Conservation (phyloP, 2,888 invertebrate species). For the Carcina quercana region DNA sequence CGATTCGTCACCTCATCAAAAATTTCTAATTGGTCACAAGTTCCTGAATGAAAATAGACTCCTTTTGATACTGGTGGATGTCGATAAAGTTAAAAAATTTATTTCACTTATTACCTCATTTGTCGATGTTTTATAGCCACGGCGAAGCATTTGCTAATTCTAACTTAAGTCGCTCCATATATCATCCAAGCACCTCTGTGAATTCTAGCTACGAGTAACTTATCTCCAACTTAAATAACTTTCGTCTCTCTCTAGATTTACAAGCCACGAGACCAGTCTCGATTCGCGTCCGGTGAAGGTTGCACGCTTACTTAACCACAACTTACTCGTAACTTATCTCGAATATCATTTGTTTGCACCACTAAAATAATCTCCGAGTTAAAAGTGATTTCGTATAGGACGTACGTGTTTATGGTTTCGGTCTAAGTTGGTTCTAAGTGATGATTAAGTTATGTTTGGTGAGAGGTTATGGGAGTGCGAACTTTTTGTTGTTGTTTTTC, state of each 20-base stretch:
- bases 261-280: conserved; percentile 47
- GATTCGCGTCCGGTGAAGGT: conserved; percentile 18
- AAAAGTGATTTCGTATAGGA: conserved; percentile 13
- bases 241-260: conserved; percentile 1
- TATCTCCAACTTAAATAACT: conserved; percentile 1
- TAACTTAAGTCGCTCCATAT: too few species aligned
- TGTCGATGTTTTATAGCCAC: too few species aligned
- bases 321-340: conserved; percentile 39
- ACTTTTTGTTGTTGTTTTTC: conserved; percentile 32
- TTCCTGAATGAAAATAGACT: too few species aligned
- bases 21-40: too few species aligned
- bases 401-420: conserved; percentile 5
- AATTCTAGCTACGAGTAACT: neutral
- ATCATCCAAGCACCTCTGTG: neutral
- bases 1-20: too few species aligned
- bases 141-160: too few species aligned
- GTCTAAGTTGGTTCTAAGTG: conserved; percentile 14
- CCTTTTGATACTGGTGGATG: too few species aligned
- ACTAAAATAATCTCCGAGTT: conserved; percentile 3
- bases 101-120: too few species aligned
- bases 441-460: conserved; percentile 18
- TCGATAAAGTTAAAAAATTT: too few species aligned
- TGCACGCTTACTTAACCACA: conserved; percentile 33
- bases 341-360: conserved; percentile 20
- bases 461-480: conserved; percentile 23